Evolutionary conservation across 2,797 vertebrate species (phyloP), one percentile per base, ranked within the genome.

Genomic region (Gastrophryne carolinensis): DNA sequence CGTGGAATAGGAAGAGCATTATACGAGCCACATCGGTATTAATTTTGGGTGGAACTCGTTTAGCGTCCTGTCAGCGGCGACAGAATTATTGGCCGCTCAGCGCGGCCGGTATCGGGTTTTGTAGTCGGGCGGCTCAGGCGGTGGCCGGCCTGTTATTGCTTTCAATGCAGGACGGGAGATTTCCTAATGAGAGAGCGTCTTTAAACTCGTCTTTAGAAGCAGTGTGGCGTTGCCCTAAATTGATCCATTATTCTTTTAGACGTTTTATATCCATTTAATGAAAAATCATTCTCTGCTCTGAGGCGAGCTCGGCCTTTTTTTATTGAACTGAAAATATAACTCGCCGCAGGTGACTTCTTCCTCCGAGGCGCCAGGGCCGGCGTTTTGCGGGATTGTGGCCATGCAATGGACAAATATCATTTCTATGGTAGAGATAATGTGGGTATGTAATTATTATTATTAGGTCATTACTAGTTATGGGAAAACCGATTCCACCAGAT

Each of bases 181-280:
- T 49, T 61, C 54, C 69, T 72, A 72, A 72, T 60, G 69, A 72
- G 69, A 34, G 39, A 12, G 60, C 27, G 60, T 61, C 56, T 50
- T 61, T 61, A 60, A 72, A 60, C 56, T 56, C 26, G 29, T 61
- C 69, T 60, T 60, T 32, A 61, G 26, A 52, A 44, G 5, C 54
- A 49, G 67, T 39, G 9, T 41, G 67, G 26, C 26, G 34, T n/a
- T 49, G 53, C 60, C 67, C 32, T 72, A 32, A 72, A 44, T 61
- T 39, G 21, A 61, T 61, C 54, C 69, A 61, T 61, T 72, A 26
- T 72, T 72, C 56, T 60, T 72, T 44, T 27, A 19, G 69, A 72
- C 56, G 21, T 9, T 61, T 72, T 72, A 34, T 72, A 61, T 72
- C 29, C 29, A 35, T 61, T 72, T 61, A 72, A 50, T 72, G 69